These are phyloP conservation scores for Silurus asotus DNA, from an alignment of 2,113 vertebrate species.

Conservation along the genomic window DNA sequence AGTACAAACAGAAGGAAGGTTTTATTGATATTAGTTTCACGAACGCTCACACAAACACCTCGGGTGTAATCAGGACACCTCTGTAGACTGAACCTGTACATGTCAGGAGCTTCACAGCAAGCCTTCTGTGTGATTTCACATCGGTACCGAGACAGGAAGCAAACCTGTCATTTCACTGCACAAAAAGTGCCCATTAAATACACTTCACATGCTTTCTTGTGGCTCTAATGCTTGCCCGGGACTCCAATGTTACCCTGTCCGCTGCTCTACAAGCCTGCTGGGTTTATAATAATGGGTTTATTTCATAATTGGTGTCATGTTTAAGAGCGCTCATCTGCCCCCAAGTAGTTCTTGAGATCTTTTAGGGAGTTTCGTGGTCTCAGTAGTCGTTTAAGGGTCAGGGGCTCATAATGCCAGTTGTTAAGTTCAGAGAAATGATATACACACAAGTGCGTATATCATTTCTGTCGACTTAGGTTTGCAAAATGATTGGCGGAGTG, in stretches of 20 bases:
- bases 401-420: neutral
- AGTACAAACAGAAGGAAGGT: neutral
- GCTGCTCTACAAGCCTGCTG: neutral
- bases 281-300: neutral
- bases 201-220: neutral
- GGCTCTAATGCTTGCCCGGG: neutral
- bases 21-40: constrained; percentile 27
- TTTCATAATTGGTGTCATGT: neutral
- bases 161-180: neutral
- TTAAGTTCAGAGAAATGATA: no score
- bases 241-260: neutral
- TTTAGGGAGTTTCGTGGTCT: neutral
- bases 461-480: neutral
- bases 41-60: neutral
- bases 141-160: neutral
- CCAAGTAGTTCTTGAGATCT: neutral
- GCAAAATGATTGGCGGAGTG: neutral
- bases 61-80: neutral
- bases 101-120: neutral
- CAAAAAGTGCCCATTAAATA: constrained; percentile 11
- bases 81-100: neutral
- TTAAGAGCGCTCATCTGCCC: neutral
- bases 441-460: neutral
- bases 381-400: neutral
- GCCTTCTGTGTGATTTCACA: neutral